Conservation (phyloP, 2,797 vertebrate genomes). For the Percopsis omiscomaycus region DNA sequence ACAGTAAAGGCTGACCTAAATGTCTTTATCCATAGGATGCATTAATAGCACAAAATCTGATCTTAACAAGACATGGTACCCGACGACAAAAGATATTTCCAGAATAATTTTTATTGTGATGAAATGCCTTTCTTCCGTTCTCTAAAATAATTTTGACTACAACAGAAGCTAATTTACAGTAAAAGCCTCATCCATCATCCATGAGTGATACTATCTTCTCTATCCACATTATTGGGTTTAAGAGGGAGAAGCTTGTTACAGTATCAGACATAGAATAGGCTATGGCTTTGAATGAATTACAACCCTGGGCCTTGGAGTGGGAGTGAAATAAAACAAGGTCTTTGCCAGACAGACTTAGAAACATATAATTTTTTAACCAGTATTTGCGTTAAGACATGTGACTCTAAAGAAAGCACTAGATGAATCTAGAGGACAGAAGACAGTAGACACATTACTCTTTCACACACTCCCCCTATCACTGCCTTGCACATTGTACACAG, state of each 20-base stretch:
- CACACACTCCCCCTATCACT: neutral
- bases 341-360: neutral
- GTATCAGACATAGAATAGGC: slow-evolving; percentile 20
- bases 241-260: slow-evolving; percentile 2
- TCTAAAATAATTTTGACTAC: neutral
- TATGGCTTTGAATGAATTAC: slow-evolving; percentile 9
- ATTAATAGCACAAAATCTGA: too few relatives aligned
- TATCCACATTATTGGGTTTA: slow-evolving; percentile 11
- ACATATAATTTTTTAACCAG: too few relatives aligned
- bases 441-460: neutral
- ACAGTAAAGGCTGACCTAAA: too few relatives aligned
- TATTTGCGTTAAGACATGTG: neutral
- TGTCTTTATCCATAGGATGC: too few relatives aligned
- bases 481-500: neutral
- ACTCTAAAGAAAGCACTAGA: neutral
- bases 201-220: neutral
- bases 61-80: too few relatives aligned
- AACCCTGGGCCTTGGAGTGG: neutral
- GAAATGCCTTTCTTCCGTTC: neutral
- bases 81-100: too few relatives aligned
- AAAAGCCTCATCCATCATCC: slow-evolving; percentile 3
- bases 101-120: too few relatives aligned
- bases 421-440: neutral
- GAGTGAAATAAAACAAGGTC: slow-evolving; percentile 2
- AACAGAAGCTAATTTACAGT: neutral